Base-by-base conservation (phyloP, 2,113 vertebrate species). In the Oncorhynchus gorbuscha region DNA sequence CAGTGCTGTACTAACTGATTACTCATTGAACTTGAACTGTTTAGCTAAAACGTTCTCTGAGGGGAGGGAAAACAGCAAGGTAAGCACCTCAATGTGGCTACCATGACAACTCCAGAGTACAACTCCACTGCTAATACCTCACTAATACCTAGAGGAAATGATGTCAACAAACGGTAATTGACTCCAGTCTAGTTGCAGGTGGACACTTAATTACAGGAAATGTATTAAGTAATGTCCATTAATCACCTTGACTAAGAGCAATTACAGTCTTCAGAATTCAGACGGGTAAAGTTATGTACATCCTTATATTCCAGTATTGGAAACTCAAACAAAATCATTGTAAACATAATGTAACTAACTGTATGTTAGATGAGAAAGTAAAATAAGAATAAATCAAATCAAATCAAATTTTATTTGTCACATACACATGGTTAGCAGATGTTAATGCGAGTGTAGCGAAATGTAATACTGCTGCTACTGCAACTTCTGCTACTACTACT, bases 171-270 rank as follows among this genome's bases (percentile, higher is more conserved):
- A 94, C 95, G 91, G 93, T 96, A 97, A 97, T 97, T 96, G 95
- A 97, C 96, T 97, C 95, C 96, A 97, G 95, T 94, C 94, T 86
- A 93, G 94, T 94, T 95, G 95, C 95, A 97, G 96, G 96, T 97
- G 95, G 95, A 95, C 93, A 94, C 92, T 93, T 93, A 95, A 94
- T 95, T 96, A 95, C 95, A 96, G 96, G 95, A 96, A 96, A 95
- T 93, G 94, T 96, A 97, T 96, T 96, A 96, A 96, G 95, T 95
- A 95, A 93, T 88, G 91, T 93, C 93, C 94, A 97, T 97, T 96
- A 94, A 97, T 97, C 95, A 97, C 94, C 88, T 91, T 92, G 94
- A 96, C 95, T 94, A 92, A 85, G 89, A 93, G 89, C 88, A 94
- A 94, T 94, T 94, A 93, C 90, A 94, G 87, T 91, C 93, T 93